phyloP scores from a whole-genome alignment of 2,113 vertebrate species.

The Elgaria multicarinata region DNA sequence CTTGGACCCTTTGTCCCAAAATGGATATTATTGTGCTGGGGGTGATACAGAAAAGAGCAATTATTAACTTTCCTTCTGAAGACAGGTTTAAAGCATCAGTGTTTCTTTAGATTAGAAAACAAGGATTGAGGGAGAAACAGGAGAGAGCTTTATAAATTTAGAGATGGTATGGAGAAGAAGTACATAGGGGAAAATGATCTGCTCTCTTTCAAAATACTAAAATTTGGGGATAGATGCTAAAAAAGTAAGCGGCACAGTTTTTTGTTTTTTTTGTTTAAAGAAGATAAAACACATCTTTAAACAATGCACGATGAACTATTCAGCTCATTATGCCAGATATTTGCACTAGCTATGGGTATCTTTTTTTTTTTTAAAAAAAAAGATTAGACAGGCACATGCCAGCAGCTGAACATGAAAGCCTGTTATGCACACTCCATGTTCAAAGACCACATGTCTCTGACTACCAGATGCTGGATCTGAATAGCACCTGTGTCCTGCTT shows the following conservation, averaged over 20 bases:
- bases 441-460: neutral
- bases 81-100: neutral
- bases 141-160: neutral
- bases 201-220: neutral
- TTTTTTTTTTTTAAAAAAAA: slow-evolving; percentile 8
- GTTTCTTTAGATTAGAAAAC: neutral
- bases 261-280: too few relatives aligned
- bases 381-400: neutral
- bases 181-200: neutral
- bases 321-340: neutral
- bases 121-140: neutral
- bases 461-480: neutral
- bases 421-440: neutral
- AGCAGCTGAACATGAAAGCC: neutral
- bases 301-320: neutral
- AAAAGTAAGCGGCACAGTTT: too few relatives aligned
- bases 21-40: neutral
- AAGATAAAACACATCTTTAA: neutral
- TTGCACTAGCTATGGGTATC: neutral
- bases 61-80: neutral
- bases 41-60: neutral
- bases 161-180: neutral
- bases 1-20: neutral
- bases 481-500: neutral
- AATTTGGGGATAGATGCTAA: neutral